Base-by-base conservation (phyloP, 2,888 invertebrate species). In the Archips crataeganus region DNA sequence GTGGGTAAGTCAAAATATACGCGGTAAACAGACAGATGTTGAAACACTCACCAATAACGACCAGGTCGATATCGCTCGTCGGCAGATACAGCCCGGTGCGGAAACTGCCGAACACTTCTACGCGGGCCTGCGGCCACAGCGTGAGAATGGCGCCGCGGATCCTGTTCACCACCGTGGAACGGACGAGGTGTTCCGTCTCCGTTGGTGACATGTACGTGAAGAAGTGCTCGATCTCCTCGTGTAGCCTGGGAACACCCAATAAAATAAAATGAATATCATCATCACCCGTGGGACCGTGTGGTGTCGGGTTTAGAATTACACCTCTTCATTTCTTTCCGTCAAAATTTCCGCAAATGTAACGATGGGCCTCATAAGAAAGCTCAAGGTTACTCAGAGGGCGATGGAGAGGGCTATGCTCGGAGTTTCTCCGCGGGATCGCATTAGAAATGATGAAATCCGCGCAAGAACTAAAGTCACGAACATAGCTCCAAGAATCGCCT, bases 31-130 rank as follows among this genome's bases (percentile, higher is more conserved):
- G 42, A 6, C 42, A 42, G 42, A 42, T 42, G 13, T 49, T 10
- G 11, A 10, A 45, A 47, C 23, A 87, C 91, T 91, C 84, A 96
- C 96, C 96, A 81, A 96, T 95, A 75, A 96, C 96, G 73, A 96
- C 96, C 23, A 95, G 91, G 80, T 96, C 96, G 84, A 97, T 97
- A 86, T 97, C 97, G 86, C 99, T 99, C 85, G 99, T 99, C 79
- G 99, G 99, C 89, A 99, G 96, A 95, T 99, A 99, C 79, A 99
- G 96, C 71, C 99, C 99, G 77, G 99, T 99, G 82, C 98, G 96
- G 95, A 99, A 99, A 85, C 99, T 99, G 84, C 99, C 99, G 95
- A 99, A 99, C 84, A 99, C 98, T 95, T 99, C 98, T 79, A 99
- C 99, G 90, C 98, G 96, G 75, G 99, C 98, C 87, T 98, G 97